These are phyloP conservation scores for Castor canadensis DNA, from an alignment of 2,113 vertebrate genomes.

Conservation along the genomic window DNA sequence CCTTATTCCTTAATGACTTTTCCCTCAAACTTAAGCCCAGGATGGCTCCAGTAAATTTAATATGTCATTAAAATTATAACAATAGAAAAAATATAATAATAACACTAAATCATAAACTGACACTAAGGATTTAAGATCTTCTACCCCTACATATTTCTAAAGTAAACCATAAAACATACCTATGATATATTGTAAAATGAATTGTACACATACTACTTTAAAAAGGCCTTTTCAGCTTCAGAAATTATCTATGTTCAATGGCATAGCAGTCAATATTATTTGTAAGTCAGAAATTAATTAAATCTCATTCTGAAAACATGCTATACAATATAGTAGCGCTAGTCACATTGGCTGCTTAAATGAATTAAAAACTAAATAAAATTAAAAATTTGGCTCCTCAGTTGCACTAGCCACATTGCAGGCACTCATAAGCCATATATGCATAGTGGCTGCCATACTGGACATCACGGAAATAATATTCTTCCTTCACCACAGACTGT, in stretches of 20 bases:
- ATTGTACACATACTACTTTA: neutral
- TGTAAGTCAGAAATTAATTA: neutral
- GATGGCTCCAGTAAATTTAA: neutral
- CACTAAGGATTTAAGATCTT: neutral
- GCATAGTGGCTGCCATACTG: neutral
- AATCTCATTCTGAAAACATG: neutral
- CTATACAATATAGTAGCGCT: neutral
- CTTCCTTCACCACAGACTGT: neutral
- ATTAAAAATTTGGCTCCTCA: neutral
- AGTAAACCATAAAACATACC: neutral
- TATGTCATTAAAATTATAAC: constrained; percentile 29
- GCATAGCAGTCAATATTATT: neutral
- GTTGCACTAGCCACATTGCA: neutral
- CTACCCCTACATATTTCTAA: neutral
- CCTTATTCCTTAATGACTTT: neutral
- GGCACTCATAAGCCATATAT: neutral
- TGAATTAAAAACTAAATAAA: neutral
- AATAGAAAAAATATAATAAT: neutral
- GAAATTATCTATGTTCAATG: neutral
- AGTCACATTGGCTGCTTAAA: neutral
- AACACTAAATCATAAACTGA: neutral
- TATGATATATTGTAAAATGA: neutral
- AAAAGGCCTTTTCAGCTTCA: neutral
- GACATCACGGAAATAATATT: neutral
- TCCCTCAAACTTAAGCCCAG: neutral